phyloP scores from a whole-genome alignment of 2,888 invertebrate species.

The Drosophila diplacantha region DNA sequence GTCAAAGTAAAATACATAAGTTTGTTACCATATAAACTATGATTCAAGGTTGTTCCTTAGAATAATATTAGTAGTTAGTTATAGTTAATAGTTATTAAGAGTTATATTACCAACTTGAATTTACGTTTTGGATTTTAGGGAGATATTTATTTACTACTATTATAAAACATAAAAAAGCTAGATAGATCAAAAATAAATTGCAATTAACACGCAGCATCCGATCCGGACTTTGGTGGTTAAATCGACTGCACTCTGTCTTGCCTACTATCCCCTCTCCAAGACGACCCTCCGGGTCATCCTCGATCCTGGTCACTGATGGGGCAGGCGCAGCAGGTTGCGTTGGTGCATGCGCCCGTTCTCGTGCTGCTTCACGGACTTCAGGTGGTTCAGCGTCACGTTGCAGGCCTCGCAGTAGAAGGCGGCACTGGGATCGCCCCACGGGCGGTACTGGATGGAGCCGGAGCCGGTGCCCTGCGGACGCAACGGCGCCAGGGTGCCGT shows the following conservation, averaged over 20 bases:
- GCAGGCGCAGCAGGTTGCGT: constrained; percentile 36
- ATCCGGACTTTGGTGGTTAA: constrained; percentile 2
- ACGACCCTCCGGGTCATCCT: neutral
- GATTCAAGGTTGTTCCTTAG: no score
- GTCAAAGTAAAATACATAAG: no score
- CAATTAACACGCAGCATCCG: constrained; percentile 42
- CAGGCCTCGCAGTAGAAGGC: constrained; percentile 56
- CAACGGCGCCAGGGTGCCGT: constrained; percentile 47
- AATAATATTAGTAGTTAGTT: no score
- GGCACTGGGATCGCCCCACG: constrained; percentile 33
- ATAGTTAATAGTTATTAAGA: no score
- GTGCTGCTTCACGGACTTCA: constrained; percentile 61
- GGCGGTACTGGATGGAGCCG: constrained; percentile 4
- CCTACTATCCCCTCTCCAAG: neutral
- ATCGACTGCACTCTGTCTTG: neutral
- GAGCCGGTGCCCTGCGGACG: constrained; percentile 37
- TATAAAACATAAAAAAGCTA: constrained; percentile 41
- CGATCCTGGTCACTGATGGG: constrained; percentile 4
- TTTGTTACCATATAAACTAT: no score
- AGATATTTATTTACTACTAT: constrained; percentile 34
- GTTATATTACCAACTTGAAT: no score
- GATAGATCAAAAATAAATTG: constrained; percentile 56
- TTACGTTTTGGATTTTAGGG: constrained; percentile 4
- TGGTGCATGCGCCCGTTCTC: constrained; percentile 55
- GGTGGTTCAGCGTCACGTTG: constrained; percentile 54